Evolutionary conservation across 2,888 invertebrate species (phyloP).

Genomic region (Listrodromus nycthemerus): DNA sequence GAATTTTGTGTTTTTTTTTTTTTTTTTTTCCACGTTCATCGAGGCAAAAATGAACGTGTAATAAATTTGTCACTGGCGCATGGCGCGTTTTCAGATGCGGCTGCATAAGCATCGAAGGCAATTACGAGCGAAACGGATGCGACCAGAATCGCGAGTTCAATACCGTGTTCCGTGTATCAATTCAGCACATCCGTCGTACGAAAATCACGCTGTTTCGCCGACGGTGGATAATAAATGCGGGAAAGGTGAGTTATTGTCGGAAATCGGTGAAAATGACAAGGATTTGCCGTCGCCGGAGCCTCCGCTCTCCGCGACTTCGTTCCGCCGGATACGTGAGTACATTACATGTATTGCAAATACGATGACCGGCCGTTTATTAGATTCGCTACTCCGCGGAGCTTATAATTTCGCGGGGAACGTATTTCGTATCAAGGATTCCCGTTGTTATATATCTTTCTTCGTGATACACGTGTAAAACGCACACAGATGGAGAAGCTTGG

Average conservation of each 20-base stretch:
- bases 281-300: conserved; percentile 56
- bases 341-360: conserved; percentile 80
- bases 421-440: conserved; percentile 30
- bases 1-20: neutral
- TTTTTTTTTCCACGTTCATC: too few species aligned
- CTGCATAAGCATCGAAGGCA: conserved; percentile 5
- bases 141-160: conserved; percentile 37
- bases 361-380: conserved; percentile 79
- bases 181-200: conserved; percentile 57
- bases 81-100: neutral
- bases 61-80: conserved; percentile 7
- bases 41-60: conserved; percentile 7
- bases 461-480: neutral
- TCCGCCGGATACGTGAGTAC: conserved; percentile 80
- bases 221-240: conserved; percentile 24
- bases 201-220: conserved; percentile 27
- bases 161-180: conserved; percentile 17
- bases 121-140: conserved; percentile 43
- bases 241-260: conserved; percentile 56
- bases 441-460: conserved; percentile 18
- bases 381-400: conserved; percentile 78
- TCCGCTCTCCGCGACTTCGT: conserved; percentile 66
- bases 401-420: conserved; percentile 64
- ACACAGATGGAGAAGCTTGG: conserved; percentile 25
- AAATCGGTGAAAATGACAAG: conserved; percentile 70